Evolutionary conservation across 1,140 invertebrate species (phyloP), one percentile per base, ranked within the genome.

Genomic region (Diorhabda elongata): DNA sequence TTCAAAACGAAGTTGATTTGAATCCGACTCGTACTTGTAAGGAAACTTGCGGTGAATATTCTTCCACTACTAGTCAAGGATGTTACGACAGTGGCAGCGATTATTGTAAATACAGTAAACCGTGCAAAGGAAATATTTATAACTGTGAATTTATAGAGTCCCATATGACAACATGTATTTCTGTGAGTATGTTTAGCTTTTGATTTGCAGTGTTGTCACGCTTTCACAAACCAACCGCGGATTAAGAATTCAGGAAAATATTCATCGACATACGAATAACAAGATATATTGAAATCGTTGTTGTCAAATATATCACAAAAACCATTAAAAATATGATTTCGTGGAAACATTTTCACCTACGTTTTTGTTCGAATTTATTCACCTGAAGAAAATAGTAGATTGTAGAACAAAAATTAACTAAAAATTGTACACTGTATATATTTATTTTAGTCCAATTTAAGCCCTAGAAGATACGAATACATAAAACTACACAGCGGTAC

Each of bases 1-100:
- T 96, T 43, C 90, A 93, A 70, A 95, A 96, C 80, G 93, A 95
- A 79, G 91, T 93, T 7, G 91, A 94, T 77, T 82, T 96, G 81
- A 94, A 94, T 77, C 70, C 76, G 0, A 84, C 87, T 2, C 82
- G 82, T 5, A 90, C 90, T 0, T 96, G 93, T 77, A 82, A 84
- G 5, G 88, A 94, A 75, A 90, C 90, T 69, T 96, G 93, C 77
- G 85, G 74, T 0, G 89, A 87, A 73, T 95, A 94, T 79, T 83
- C 84, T 9, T 85, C 88, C 4, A 84, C 89, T 0, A 85, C 87
- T 71, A 86, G 86, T 58, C 75, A 90, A 59, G 85, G 86, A 42
- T 94, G 92, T 47, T 74, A 74, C 58, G 73, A 74, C 78, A 92
- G 85, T 78, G 86, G 88, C 65, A 86, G 90, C 69, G 79, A 85